A percentile compares a stretch with the other conserved stretches of the same genome.
These are phyloP conservation scores for Euplexia lucipara DNA, from an alignment of 2,888 invertebrate species.

Conservation along the genomic window DNA sequence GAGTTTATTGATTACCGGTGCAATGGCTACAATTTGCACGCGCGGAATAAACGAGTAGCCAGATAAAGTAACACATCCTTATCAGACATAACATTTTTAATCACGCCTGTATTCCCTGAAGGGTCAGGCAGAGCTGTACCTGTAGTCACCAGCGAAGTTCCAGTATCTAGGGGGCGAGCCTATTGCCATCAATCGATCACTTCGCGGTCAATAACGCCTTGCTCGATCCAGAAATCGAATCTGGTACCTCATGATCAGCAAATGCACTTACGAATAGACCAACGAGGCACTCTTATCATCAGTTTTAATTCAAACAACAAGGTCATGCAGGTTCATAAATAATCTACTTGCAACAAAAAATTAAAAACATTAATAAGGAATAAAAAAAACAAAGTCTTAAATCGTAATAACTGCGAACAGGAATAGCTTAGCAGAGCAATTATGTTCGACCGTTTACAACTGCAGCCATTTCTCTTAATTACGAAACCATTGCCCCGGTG, in stretches of 20 bases:
- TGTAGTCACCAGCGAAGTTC: no score
- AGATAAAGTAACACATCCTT: background rate
- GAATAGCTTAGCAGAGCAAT: slow-evolving; percentile 14
- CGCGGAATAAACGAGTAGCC: background rate
- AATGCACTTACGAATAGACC: no score
- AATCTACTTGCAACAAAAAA: background rate
- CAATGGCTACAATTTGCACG: background rate
- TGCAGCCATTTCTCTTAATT: slow-evolving; percentile 26
- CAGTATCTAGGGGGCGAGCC: no score
- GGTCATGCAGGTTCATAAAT: background rate
- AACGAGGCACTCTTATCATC: no score
- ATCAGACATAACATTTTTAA: slow-evolving; percentile 1
- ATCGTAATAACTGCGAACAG: slow-evolving; percentile 3
- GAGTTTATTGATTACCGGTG: background rate
- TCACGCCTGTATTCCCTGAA: no score
- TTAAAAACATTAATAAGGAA: background rate
- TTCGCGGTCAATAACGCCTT: no score
- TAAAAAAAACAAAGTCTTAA: background rate
- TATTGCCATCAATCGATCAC: no score
- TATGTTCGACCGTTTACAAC: slow-evolving; percentile 15
- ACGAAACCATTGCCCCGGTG: slow-evolving; percentile 23
- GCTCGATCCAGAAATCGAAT: no score
- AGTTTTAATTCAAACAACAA: no score
- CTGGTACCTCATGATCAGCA: no score
- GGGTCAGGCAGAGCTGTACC: no score